phyloP scores from a whole-genome alignment of 1,140 invertebrate genomes.

The Brachionus angularis region DNA sequence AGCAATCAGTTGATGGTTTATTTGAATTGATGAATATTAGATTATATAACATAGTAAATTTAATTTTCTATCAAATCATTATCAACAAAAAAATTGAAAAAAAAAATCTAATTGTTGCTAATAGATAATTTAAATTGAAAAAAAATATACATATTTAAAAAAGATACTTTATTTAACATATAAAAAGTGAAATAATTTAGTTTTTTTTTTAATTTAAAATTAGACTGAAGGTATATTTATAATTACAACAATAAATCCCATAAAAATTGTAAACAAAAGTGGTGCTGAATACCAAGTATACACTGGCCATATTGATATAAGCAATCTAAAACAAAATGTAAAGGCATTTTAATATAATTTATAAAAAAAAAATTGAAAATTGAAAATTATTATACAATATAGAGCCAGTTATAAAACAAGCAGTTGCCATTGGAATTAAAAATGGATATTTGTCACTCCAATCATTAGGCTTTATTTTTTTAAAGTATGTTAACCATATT shows the following conservation, averaged over 20 bases:
- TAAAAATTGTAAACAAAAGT: conserved; percentile 53
- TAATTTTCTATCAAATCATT: too few species aligned
- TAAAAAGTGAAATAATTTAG: too few species aligned
- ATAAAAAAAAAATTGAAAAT: not conserved
- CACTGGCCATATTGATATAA: conserved; percentile 54
- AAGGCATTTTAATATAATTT: too few species aligned
- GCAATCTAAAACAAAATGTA: conserved; percentile 51
- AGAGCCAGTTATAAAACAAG: conserved; percentile 50
- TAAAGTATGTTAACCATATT: conserved; percentile 51
- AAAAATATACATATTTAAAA: too few species aligned
- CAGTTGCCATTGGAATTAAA: conserved; percentile 55
- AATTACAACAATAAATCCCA: conserved; percentile 55
- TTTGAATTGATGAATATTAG: too few species aligned
- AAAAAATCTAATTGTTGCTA: too few species aligned
- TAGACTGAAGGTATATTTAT: conserved; percentile 52
- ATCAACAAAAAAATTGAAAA: too few species aligned
- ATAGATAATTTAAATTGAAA: too few species aligned
- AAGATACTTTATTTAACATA: too few species aligned
- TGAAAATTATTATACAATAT: conserved; percentile 50
- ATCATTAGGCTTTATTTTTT: conserved; percentile 54
- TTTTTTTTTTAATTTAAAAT: too few species aligned
- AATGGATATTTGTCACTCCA: conserved; percentile 54
- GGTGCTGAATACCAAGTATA: conserved; percentile 53
- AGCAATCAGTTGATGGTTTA: too few species aligned
- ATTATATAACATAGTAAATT: too few species aligned